These are phyloP conservation scores for Stichopus horrens DNA, from an alignment of 53 echinoderm and acorn worm genomes.

Conservation along the genomic window DNA sequence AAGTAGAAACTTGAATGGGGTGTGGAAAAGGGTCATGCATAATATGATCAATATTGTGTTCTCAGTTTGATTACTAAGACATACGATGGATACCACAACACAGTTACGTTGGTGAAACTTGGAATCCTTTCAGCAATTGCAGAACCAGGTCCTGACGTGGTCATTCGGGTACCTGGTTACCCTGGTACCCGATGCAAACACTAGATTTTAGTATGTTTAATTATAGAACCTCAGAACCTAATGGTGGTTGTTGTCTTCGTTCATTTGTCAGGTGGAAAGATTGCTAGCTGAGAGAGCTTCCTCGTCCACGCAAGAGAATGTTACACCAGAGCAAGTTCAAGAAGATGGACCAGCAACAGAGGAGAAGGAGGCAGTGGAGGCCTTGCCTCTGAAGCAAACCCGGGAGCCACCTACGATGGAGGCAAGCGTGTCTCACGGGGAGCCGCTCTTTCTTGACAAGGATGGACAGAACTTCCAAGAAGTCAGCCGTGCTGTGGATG, in stretches of 20 bases:
- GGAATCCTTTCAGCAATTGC: too few species aligned
- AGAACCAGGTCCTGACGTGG: too few species aligned
- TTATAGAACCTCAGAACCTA: too few species aligned
- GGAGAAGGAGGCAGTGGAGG: neutral
- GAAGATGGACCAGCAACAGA: neutral
- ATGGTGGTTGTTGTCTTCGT: neutral
- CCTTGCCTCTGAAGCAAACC: neutral
- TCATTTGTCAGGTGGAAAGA: neutral
- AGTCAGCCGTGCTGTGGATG: neutral
- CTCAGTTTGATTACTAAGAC: too few species aligned
- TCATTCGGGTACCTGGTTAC: too few species aligned
- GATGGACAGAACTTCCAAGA: conserved; percentile 47
- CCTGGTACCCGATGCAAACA: too few species aligned
- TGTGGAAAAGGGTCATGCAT: too few species aligned
- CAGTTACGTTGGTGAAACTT: too few species aligned
- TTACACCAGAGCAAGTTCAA: neutral
- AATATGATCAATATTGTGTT: too few species aligned
- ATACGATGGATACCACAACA: too few species aligned
- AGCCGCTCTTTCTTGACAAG: neutral
- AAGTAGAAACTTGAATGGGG: too few species aligned
- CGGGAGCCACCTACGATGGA: neutral
- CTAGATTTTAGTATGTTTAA: too few species aligned
- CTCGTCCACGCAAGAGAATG: neutral
- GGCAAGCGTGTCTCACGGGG: neutral
- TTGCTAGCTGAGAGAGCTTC: neutral